Evolutionary conservation across 2,797 vertebrate species (phyloP), one percentile per base, ranked within the genome.

Genomic region (Kryptopterus vitreolus): DNA sequence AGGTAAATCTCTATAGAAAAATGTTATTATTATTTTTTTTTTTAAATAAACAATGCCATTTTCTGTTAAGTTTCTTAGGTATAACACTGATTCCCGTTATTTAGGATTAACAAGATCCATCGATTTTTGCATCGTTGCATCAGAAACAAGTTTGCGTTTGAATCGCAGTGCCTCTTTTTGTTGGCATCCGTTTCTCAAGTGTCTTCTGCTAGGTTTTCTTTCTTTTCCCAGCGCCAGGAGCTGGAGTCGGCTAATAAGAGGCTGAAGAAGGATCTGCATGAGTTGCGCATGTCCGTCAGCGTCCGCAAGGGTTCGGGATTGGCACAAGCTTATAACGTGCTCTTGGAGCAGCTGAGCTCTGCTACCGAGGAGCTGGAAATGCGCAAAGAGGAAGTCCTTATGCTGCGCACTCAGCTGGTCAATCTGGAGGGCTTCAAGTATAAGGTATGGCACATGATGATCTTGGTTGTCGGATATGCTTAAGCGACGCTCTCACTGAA

Each of bases 171-270:
- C n/a, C n/a, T n/a, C n/a, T n/a, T n/a, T n/a, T n/a, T 73, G 26
- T 18, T 38, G 10, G 33, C 53, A 24, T 22, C 15, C 11, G 33
- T 35, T 53, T 57, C 16, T 50, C 24, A n/a, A n/a, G n/a, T n/a
- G n/a, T n/a, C 6, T 43, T 43, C 38, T 0, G 38, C 38, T n/a
- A n/a, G n/a, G n/a, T n/a, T n/a, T 7, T 69, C 6, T 52, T 71
- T 58, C 13, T 57, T 4, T 52, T 29, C 83, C 11, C 83, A 99
- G 98, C 94, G 98, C 48, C 96, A 97, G 86, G 97, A 99, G 76
- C 92, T 99, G 63, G 96, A 99, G 86, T 95, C 95, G 10, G 97
- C 97, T 88, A 99, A 98, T 87, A 98, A 96, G 89, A 96, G 94
- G 72, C 86, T 99, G 87, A 99, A 98, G 92, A 95, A 96, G 35